Base-by-base conservation (phyloP, 2,797 vertebrate genomes). In the Myotis daubentonii region DNA sequence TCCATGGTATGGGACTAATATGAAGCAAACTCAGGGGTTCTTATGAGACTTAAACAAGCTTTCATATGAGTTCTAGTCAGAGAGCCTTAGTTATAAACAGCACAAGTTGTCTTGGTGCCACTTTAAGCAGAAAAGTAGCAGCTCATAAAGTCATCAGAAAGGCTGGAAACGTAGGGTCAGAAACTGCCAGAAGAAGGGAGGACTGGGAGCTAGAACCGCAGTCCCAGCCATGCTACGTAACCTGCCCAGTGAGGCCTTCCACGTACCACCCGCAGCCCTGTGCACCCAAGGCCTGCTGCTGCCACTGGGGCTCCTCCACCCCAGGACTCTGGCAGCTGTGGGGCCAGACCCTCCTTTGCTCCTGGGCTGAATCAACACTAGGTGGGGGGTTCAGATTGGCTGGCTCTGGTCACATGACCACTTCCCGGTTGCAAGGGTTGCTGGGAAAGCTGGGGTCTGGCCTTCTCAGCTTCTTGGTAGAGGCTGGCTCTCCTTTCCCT, bases 161-260 rank as follows among this genome's bases (percentile, higher is more conserved):
- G 36, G 23, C 92, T 95, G 44, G 62, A 62, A 47, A 88, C 15
- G 5, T 6, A 66, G 55, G 11, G 23, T 83, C 41, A 87, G 66
- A 92, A 66, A 84, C n/a, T 11, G 22, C 49, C 51, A 68, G 76
- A 87, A 51, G 28, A 20, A 30, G 82, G 33, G 49, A 66, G 68
- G 78, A 30, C 30, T 44, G 15, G 36, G 11, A 28, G 57, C 72
- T 60, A 91, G 51, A 83, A 51, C 6, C 55, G n/a, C 44, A 41
- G 60, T n/a, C 38, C 16, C 6, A 47, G 57, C 11, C 41, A n/a
- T 8, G 9, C 33, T 38, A 2, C 0, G 8, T 30, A 44, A 33
- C 2, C 53, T 5, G 0, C 33, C 2, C 79, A 10, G 1, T 2
- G 28, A 36, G 22, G 60, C 25, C 38, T 23, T 20, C 57, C 2